Conservation (phyloP, 1,140 invertebrate genomes). For the Tetranychus urticae region DNA sequence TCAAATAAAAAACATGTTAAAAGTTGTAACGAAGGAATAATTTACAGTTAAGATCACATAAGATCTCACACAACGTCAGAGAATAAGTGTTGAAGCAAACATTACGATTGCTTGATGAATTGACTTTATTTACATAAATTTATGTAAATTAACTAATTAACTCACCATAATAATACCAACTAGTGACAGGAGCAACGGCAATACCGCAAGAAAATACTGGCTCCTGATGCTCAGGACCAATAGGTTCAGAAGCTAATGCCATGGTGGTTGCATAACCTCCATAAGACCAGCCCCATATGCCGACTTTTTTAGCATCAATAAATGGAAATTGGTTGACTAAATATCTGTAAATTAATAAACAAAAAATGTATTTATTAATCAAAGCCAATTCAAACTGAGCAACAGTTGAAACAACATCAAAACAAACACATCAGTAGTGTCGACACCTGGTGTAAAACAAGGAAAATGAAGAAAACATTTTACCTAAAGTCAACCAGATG, state of each 20-base stretch:
- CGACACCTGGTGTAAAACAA: no score
- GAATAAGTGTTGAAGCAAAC: no score
- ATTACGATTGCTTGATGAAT: no score
- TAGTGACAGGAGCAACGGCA: slow-evolving; percentile 67
- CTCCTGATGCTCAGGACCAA: not conserved
- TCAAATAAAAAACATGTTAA: not conserved
- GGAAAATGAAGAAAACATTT: no score
- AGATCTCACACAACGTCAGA: no score
- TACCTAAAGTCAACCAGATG: no score
- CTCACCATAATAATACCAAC: slow-evolving; percentile 77
- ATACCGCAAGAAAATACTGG: slow-evolving; percentile 64
- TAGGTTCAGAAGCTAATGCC: slow-evolving; percentile 37
- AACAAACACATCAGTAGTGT: not conserved
- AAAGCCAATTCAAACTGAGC: not conserved
- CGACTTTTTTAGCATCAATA: slow-evolving; percentile 42
- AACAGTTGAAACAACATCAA: not conserved
- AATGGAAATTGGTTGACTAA: slow-evolving; percentile 42
- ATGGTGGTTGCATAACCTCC: slow-evolving; percentile 54
- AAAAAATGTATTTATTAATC: not conserved
- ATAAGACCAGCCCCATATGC: slow-evolving; percentile 34
- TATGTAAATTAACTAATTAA: not conserved
- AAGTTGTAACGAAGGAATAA: not conserved
- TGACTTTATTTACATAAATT: no score
- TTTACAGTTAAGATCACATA: no score
- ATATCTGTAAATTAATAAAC: slow-evolving; percentile 27